A percentile compares a stretch with the other conserved stretches of the same genome.
phyloP scores from a whole-genome alignment of 2,797 vertebrate genomes.

The Malacoraja senta region DNA sequence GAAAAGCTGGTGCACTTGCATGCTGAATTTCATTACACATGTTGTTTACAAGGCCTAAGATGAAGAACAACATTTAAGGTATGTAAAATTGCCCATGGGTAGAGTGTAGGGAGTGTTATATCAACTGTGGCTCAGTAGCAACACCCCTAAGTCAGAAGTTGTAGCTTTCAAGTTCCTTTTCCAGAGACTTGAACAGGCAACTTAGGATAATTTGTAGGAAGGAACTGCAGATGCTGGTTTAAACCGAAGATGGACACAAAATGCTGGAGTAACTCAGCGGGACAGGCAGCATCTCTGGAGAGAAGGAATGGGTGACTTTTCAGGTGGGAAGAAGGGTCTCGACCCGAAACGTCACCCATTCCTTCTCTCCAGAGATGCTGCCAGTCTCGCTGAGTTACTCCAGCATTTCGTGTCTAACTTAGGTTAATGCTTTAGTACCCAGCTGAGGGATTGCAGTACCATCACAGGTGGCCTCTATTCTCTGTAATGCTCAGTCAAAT shows the following conservation, averaged over 20 bases:
- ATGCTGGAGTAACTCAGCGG: no score
- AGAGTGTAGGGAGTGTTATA: not conserved
- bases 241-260: no score
- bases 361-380: no score
- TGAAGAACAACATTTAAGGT: not conserved
- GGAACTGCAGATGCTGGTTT: no score
- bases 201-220: no score
- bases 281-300: no score
- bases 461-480: not conserved
- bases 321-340: no score
- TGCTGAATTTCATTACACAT: not conserved
- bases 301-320: no score
- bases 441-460: not conserved
- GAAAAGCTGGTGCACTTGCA: not conserved
- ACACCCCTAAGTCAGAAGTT: not conserved
- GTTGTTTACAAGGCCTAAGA: not conserved
- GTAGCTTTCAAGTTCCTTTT: not conserved
- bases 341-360: no score
- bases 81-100: not conserved
- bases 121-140: not conserved
- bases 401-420: no score
- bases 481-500: not conserved
- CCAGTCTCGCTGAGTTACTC: no score
- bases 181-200: not conserved
- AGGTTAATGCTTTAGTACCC: not conserved